A percentile compares a stretch with the other conserved stretches of the same genome.
These are phyloP conservation scores for Esox masquinongy DNA, from an alignment of 2,797 vertebrate species.

Conservation along the genomic window DNA sequence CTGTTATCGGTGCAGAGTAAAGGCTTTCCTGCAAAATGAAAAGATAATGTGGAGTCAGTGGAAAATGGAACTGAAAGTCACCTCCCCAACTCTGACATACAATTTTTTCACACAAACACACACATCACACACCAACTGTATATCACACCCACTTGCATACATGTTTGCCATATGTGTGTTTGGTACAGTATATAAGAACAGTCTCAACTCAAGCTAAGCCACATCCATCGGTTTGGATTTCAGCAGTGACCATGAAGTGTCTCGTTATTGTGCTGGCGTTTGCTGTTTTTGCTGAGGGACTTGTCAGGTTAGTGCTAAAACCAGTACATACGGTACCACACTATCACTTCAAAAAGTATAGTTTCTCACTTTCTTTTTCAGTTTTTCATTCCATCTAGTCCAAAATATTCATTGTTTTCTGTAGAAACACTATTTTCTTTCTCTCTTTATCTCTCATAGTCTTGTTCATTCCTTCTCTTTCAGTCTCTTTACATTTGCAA, in stretches of 20 bases:
- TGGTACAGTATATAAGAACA: constrained; percentile 39
- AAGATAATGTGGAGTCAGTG: neutral
- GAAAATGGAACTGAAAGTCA: constrained; percentile 27
- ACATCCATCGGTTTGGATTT: constrained; percentile 25
- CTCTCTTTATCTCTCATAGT: constrained; percentile 8
- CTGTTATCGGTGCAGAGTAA: neutral
- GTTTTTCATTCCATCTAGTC: neutral
- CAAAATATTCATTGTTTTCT: neutral
- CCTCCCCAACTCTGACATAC: constrained; percentile 9
- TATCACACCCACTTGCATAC: neutral
- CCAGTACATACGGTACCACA: neutral
- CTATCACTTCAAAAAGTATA: neutral
- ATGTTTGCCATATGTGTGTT: neutral
- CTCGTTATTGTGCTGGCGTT: constrained; percentile 46
- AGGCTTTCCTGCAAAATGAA: neutral
- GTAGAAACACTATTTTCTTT: neutral
- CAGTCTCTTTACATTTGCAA: neutral
- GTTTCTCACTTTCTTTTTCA: neutral
- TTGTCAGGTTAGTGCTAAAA: constrained; percentile 37
- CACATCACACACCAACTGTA: neutral
- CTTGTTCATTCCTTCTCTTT: neutral
- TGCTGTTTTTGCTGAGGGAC: constrained; percentile 37
- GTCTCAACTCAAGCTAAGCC: neutral
- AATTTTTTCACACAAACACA: neutral
- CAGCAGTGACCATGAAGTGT: constrained; percentile 50